A percentile compares a stretch with the other conserved stretches of the same genome.
phyloP scores from a whole-genome alignment of 2,888 invertebrate genomes.

The Apotomis capreana region DNA sequence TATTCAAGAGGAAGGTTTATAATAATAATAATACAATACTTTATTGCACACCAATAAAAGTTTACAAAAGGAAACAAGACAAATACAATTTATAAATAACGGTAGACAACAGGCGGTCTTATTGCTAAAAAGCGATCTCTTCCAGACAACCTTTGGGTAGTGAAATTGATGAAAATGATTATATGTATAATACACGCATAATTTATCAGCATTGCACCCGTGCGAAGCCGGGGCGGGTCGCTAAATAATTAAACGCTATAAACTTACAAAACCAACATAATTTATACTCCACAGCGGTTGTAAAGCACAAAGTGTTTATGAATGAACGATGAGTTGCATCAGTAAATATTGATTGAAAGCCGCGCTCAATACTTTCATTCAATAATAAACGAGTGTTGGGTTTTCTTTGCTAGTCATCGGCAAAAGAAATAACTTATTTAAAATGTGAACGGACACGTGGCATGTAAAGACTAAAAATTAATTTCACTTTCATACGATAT shows the following conservation, averaged over 20 bases:
- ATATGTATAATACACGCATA: too few relatives aligned
- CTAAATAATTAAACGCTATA: not conserved
- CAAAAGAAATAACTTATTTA: conserved; percentile 30
- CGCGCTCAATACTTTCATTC: conserved; percentile 1
- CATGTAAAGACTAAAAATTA: conserved; percentile 7
- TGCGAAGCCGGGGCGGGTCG: too few relatives aligned
- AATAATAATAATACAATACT: too few relatives aligned
- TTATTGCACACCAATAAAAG: too few relatives aligned
- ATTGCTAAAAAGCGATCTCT: too few relatives aligned
- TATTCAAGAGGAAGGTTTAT: too few relatives aligned
- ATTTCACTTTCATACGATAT: not conserved
- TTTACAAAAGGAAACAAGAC: too few relatives aligned
- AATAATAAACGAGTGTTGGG: not conserved
- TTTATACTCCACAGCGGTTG: not conserved
- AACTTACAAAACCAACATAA: not conserved
- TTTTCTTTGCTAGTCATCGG: not conserved
- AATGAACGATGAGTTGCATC: not conserved
- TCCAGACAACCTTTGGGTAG: too few relatives aligned
- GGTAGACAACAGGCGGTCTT: too few relatives aligned
- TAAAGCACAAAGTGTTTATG: not conserved
- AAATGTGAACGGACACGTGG: conserved; percentile 27
- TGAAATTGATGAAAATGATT: too few relatives aligned
- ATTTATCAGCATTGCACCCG: too few relatives aligned
- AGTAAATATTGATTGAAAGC: conserved; percentile 17
- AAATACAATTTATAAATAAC: too few relatives aligned